Base-by-base conservation (phyloP, 2,113 vertebrate genomes). In the Dipodomys spectabilis region DNA sequence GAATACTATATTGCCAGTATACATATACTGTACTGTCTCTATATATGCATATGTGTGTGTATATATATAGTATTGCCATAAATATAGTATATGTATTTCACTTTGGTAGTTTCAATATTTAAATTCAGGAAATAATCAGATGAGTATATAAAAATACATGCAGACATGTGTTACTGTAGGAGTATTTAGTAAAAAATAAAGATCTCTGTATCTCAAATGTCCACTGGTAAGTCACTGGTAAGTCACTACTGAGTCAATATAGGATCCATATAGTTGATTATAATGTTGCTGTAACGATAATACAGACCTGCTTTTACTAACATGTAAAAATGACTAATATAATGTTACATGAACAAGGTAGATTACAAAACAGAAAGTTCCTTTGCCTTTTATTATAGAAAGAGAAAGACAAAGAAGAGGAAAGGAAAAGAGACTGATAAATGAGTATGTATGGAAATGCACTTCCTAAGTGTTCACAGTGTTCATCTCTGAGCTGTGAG, bases 101-200 rank as follows among this genome's bases (percentile, higher is more conserved):
- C 71, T 75, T 53, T 75, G 71, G 67, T 44, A 85, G 79, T 53
- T 88, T 7, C 4, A 88, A 49, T 57, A 77, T 67, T 92, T 67
- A 85, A 85, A 86, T 75, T 72, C 9, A 74, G 72, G 82, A 94
- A 82, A 80, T 45, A 86, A 83, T 69, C 9, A 80, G 60, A 64
- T 44, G 75, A 81, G 5, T 67, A 16, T 6, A 86, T 72, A 0
- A 88, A 92, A 94, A n/a, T 65, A 6, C 12, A 45, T 69, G 45
- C 44, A 85, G 71, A 39, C 27, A 68, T 35, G 25, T 78, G 28
- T 83, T 67, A 88, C 10, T 20, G 7, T 74, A 71, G 23, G 30
- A 87, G 5, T 77, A 45, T 65, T 94, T 83, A 78, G 6, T 84
- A 86, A 94, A 62, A 73, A 93, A 78, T 86, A 89, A 67, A 75